Evolutionary conservation across 2,113 vertebrate species (phyloP).

Genomic region (Phainopepla nitens): DNA sequence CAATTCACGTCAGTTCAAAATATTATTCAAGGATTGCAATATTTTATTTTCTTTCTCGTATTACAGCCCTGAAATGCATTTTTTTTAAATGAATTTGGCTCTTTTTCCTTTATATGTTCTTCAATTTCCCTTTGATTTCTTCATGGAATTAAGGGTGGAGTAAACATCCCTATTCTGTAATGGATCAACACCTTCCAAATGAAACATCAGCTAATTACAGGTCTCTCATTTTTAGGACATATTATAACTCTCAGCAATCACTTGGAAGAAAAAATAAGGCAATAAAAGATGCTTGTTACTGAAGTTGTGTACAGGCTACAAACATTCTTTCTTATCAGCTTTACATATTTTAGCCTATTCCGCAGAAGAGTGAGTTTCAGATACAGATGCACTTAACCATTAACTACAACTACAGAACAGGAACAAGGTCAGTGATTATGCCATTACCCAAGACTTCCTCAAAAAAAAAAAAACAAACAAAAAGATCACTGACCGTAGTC

Average conservation of each 20-base stretch:
- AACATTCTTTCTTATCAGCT: background rate
- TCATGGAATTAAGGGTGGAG: background rate
- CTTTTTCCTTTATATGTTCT: background rate
- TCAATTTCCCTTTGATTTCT: background rate
- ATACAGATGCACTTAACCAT: background rate
- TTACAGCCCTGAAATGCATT: background rate
- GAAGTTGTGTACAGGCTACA: background rate
- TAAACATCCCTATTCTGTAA: background rate
- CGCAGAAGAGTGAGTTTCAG: background rate
- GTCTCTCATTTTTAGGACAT: background rate
- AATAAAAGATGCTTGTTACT: background rate
- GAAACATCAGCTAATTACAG: background rate
- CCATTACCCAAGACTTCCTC: background rate
- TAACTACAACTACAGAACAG: background rate
- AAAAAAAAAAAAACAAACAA: background rate
- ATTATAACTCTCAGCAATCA: background rate
- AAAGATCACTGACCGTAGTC: background rate
- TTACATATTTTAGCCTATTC: background rate
- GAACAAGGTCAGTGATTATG: background rate
- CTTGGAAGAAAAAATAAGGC: background rate
- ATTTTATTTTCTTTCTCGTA: background rate
- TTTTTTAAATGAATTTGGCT: background rate
- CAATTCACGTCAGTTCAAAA: background rate
- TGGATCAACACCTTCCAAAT: background rate
- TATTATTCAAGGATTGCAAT: background rate